Evolutionary conservation across 2,888 invertebrate genomes (phyloP).

Genomic region (Tethea ocularis): DNA sequence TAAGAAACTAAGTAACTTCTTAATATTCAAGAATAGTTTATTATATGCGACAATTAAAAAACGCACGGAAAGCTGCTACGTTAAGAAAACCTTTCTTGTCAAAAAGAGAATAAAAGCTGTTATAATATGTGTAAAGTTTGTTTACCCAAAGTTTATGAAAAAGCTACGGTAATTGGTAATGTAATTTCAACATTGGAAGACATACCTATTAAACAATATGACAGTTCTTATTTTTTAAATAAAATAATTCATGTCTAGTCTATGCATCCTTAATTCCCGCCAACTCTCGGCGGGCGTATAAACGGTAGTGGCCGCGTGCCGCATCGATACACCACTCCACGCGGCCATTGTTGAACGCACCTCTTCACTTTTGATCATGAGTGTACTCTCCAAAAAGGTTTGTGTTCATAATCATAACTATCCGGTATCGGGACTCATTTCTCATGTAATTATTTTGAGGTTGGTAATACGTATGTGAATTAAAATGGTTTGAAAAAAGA

Average conservation of each 20-base stretch:
- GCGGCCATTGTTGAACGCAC: constrained; percentile 12
- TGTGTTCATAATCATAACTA: constrained; percentile 3
- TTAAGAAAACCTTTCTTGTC: too few species aligned
- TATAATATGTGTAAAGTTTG: too few species aligned
- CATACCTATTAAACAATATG: too few species aligned
- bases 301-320: constrained; percentile 34
- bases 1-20: too few species aligned
- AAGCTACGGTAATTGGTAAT: too few species aligned
- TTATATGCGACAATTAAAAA: too few species aligned
- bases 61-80: too few species aligned
- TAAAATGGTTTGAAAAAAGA: background rate
- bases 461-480: background rate
- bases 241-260: constrained; percentile 8
- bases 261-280: constrained; percentile 17
- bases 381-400: constrained; percentile 10
- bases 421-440: background rate
- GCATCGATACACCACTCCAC: constrained; percentile 41
- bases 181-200: background rate
- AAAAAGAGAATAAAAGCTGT: too few species aligned
- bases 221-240: too few species aligned
- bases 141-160: too few species aligned
- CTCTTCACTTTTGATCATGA: constrained; percentile 23
- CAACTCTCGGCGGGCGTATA: constrained; percentile 22
- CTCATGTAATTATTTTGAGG: constrained; percentile 2
- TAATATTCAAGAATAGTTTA: too few species aligned